Base-by-base conservation (phyloP, 2,797 vertebrate genomes). In the Ciconia nigra region DNA sequence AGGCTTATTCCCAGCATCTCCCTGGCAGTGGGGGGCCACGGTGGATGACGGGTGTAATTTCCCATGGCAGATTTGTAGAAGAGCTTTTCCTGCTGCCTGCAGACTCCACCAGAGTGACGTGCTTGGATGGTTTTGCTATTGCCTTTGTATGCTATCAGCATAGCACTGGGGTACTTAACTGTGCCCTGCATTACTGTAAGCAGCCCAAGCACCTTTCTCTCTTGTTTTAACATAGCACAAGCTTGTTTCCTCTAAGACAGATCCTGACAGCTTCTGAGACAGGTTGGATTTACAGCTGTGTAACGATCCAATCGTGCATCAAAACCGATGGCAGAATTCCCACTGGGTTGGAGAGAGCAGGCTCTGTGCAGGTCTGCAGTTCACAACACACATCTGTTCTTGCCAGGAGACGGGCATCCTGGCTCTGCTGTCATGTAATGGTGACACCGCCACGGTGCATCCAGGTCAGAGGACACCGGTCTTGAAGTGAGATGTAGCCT, bases 291-390 rank as follows among this genome's bases (percentile, higher is more conserved):
- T 65, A 28, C 35, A 61, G 6, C 31, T 2, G 1, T 17, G 33
- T 31, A 59, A 11, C 0, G 4, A 65, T 73, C 41, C 47, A 35
- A 2, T 42, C 0, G 0, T 52, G 77, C 41, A 46, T 55, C 49
- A 20, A n/a, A 74, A 65, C 18, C 1, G 5, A 8, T 15, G 26
- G 63, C 76, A 63, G 54, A 81, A 59, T 74, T 94, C 54, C 66
- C 57, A 11, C 9, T 42, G 78, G 63, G 44, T 17, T 66, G 79
- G 33, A 35, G 76, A 33, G 25, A 26, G 16, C 57, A 62, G 83
- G 42, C 49, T 76, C 39, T 9, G 1, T 10, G 5, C 9, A 2
- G 66, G 47, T 37, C 55, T 67, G 47, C 24, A 29, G 66, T 3
- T 87, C 46, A 13, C 54, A 16, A 4, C 4, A 13, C 44, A 42